Evolutionary conservation across 53 echinoderm and acorn worm species (phyloP).

Genomic region (Temnopleurus reevesii): DNA sequence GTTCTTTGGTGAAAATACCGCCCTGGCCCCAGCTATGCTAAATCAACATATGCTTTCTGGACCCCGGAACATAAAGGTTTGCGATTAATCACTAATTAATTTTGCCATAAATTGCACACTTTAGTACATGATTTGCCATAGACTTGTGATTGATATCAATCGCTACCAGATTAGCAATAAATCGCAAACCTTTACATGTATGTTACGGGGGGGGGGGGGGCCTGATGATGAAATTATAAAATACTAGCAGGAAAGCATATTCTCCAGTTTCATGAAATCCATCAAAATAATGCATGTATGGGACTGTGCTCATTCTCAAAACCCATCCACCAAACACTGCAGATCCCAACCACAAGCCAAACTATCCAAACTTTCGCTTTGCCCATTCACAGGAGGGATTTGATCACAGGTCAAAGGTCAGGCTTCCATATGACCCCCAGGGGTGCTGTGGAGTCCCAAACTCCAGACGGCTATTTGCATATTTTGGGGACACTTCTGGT

Average conservation of each 20-base stretch:
- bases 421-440: slow-evolving; percentile 30
- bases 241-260: background rate
- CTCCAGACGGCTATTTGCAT: slow-evolving; percentile 55
- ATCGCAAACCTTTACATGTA: too few relatives aligned
- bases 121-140: too few relatives aligned
- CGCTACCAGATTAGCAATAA: too few relatives aligned
- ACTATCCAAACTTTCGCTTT: background rate
- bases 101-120: too few relatives aligned
- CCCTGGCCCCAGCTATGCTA: too few relatives aligned
- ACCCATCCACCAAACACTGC: background rate
- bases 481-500: slow-evolving; percentile 57
- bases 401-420: slow-evolving; percentile 21
- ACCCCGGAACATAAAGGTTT: too few relatives aligned
- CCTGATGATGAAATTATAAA: background rate
- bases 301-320: background rate
- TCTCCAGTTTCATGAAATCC: slow-evolving; percentile 2
- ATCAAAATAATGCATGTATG: background rate
- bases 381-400: background rate
- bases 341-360: background rate
- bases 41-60: too few relatives aligned
- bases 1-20: too few relatives aligned
- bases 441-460: slow-evolving; percentile 50
- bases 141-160: too few relatives aligned
- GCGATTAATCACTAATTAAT: too few relatives aligned
- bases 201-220: too few relatives aligned